Evolutionary conservation across 2,888 invertebrate species (phyloP), one percentile per base, ranked within the genome.

Genomic region (Acrobasis consociella): DNA sequence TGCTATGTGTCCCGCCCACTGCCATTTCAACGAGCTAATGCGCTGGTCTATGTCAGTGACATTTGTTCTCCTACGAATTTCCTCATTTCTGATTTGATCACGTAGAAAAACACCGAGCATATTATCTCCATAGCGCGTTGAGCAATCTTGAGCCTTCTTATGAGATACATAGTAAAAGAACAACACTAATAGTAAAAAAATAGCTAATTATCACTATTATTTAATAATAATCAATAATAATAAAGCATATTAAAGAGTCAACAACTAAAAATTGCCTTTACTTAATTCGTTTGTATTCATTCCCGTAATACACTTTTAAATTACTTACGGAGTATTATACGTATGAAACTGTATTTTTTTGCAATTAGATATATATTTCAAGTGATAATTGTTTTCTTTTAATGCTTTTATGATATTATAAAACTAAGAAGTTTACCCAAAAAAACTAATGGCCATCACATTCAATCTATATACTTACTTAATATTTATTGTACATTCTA

Each of bases 391-490:
- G 46, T 13, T 46, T 31, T 46, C 46, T 13, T 13, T 17, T 46
- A 22, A 13, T 58, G 49, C 46, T 58, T 46, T 31, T 58, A 46
- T 46, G 39, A 16, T 56, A 58, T 62, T 51, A 65, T 15, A 64
- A 68, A 60, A 65, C 60, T 64, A 67, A 63, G 67, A 70, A 73
- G 66, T 64, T 68, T 70, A 53, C 52, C 9, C 59, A 55, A n/a
- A 68, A 59, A 68, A 64, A 67, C 74, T 81, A 81, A 75, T 74
- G 74, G 76, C 82, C 75, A 81, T 82, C 81, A 85, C 82, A 83
- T 83, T 79, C 73, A 83, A 80, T 77, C 78, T 81, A 83, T 81
- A 83, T 73, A 67, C 70, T 37, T 38, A 67, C 70, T 37, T 38
- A 77, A 59, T 55, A 62, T 65, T 68, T 65, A 69, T 62, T 49